Percentiles rank a stretch among this genome's conserved stretches.
These are phyloP conservation scores for Empis stercorea DNA, from an alignment of 2,888 invertebrate species.

Conservation along the genomic window DNA sequence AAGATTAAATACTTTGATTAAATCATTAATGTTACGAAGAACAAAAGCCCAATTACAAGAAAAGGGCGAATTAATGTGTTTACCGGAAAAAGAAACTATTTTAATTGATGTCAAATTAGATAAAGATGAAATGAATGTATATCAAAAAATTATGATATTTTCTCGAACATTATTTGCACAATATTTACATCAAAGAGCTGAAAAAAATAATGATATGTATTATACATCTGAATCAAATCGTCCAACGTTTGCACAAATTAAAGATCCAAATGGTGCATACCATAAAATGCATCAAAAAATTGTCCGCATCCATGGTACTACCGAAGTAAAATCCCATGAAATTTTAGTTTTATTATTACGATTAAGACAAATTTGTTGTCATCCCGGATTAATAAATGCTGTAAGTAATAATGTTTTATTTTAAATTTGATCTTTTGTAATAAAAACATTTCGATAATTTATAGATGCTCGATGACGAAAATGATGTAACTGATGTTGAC, in stretches of 20 bases:
- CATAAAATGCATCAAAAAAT: conserved; percentile 51
- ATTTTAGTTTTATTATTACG: conserved; percentile 73
- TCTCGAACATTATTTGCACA: conserved; percentile 64
- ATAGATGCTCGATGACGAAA: conserved; percentile 41
- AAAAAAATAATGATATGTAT: conserved; percentile 40
- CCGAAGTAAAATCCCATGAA: conserved; percentile 50
- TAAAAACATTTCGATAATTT: conserved; percentile 8
- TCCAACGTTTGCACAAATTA: conserved; percentile 29
- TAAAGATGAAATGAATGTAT: conserved; percentile 59
- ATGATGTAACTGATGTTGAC: conserved; percentile 17
- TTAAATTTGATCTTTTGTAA: background rate
- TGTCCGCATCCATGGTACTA: conserved; percentile 44
- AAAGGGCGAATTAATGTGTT: conserved; percentile 44
- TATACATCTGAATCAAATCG: conserved; percentile 16
- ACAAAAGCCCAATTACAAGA: conserved; percentile 70
- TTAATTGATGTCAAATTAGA: conserved; percentile 49
- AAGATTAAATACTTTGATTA: conserved; percentile 72
- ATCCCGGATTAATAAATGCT: conserved; percentile 66
- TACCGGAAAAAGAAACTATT: conserved; percentile 49
- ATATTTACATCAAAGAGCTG: conserved; percentile 61
- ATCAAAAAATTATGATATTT: conserved; percentile 59
- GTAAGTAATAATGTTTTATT: conserved; percentile 30
- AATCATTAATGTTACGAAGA: conserved; percentile 71
- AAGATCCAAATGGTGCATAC: conserved; percentile 39
- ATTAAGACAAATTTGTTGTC: conserved; percentile 79